Evolutionary conservation across 2,113 vertebrate species (phyloP).

Genomic region (Syrmaticus mikado): DNA sequence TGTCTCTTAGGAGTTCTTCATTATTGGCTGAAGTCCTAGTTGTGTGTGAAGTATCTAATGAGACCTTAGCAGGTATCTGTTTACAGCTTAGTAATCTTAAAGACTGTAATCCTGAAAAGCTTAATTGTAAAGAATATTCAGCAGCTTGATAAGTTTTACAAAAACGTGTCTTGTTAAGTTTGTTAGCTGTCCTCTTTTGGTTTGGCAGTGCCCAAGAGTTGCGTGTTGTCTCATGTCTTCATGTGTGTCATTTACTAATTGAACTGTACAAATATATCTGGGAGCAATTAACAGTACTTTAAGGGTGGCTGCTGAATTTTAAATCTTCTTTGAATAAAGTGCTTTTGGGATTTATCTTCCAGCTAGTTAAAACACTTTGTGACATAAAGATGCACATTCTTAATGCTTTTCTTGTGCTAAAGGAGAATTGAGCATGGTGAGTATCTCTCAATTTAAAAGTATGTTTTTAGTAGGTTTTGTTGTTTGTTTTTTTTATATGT

Average conservation of each 20-base stretch:
- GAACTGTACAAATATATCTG: constrained; percentile 47
- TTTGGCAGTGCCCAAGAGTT: constrained; percentile 26
- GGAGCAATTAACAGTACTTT: neutral
- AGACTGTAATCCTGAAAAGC: neutral
- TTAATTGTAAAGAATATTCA: constrained; percentile 20
- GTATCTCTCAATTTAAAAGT: neutral
- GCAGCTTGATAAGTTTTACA: neutral
- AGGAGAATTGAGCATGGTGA: neutral
- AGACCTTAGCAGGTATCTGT: neutral
- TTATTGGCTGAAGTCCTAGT: neutral
- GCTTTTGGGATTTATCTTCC: neutral
- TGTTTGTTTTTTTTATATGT: too few relatives aligned
- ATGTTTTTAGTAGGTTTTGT: neutral
- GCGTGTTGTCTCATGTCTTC: constrained; percentile 22
- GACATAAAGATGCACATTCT: neutral
- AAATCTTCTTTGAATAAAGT: neutral
- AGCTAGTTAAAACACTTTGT: neutral
- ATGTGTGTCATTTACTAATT: constrained; percentile 40
- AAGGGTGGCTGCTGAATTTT: neutral
- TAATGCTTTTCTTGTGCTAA: neutral
- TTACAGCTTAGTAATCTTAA: neutral
- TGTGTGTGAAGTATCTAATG: neutral
- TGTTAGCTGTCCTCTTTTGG: constrained; percentile 17
- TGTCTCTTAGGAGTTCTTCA: neutral
- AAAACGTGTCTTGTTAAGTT: neutral